phyloP scores from a whole-genome alignment of 35 echinoderm and acorn worm genomes.

The Diadema setosum region DNA sequence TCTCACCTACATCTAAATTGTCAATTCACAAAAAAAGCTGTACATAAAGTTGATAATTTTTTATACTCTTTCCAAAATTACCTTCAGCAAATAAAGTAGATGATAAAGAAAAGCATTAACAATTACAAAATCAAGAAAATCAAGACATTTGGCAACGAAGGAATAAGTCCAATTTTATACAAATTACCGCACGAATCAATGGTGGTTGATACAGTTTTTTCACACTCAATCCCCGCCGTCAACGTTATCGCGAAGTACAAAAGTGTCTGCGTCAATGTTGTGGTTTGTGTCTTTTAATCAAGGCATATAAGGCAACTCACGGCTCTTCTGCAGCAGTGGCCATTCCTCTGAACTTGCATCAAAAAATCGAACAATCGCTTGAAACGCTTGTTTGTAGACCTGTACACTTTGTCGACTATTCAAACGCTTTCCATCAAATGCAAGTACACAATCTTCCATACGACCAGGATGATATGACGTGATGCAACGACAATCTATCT shows the following conservation, averaged over 20 bases:
- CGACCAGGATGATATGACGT: too few relatives aligned
- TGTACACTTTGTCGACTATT: too few relatives aligned
- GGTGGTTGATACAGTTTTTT: neutral
- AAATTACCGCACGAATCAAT: neutral
- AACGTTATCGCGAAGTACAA: neutral
- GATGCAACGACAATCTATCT: too few relatives aligned
- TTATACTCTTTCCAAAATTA: neutral
- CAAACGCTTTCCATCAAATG: too few relatives aligned
- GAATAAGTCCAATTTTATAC: conserved; percentile 35
- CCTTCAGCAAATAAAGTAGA: neutral
- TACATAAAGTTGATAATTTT: conserved; percentile 1
- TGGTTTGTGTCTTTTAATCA: neutral
- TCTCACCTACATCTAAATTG: neutral
- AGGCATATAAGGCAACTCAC: conserved; percentile 24
- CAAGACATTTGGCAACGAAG: conserved; percentile 22
- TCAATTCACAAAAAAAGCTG: conserved; percentile 9
- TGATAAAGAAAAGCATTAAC: neutral
- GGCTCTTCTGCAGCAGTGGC: neutral
- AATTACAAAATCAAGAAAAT: neutral
- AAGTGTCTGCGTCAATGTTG: neutral
- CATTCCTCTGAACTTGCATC: too few relatives aligned
- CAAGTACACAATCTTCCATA: too few relatives aligned
- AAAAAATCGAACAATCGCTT: too few relatives aligned
- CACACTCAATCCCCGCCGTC: neutral
- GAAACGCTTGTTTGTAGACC: too few relatives aligned